These are phyloP conservation scores for Sarcophaga bullata DNA, from an alignment of 1,140 invertebrate genomes.

Conservation along the genomic window DNA sequence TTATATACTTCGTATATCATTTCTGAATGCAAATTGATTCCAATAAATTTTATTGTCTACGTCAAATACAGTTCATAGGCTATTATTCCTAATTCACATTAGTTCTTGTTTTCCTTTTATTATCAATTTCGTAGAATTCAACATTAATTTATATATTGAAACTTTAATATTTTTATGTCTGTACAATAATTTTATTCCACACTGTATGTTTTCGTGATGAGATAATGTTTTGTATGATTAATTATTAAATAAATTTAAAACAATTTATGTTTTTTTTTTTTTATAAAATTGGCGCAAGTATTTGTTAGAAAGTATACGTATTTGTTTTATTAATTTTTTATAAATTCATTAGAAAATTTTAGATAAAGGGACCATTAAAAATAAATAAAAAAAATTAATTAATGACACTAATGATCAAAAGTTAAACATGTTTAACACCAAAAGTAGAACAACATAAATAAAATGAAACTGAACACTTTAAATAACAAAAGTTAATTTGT, in stretches of 20 bases:
- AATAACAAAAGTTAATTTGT: not conserved
- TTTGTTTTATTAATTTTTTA: constrained; percentile 8
- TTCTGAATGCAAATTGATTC: too few relatives aligned
- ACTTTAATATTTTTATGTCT: not conserved
- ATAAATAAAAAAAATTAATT: not conserved
- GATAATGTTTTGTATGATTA: not conserved
- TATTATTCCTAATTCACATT: too few relatives aligned
- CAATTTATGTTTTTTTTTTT: not conserved
- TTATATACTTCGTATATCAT: too few relatives aligned
- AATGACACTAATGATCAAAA: constrained; percentile 17
- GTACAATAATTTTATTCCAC: not conserved
- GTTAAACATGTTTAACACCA: constrained; percentile 20
- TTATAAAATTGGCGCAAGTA: not conserved
- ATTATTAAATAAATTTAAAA: not conserved
- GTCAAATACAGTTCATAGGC: too few relatives aligned
- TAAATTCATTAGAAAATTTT: not conserved
- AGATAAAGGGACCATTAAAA: constrained; percentile 18
- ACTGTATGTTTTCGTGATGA: not conserved
- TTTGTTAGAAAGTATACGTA: not conserved
- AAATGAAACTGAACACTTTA: not conserved
- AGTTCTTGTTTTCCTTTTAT: too few relatives aligned
- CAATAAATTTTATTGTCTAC: too few relatives aligned
- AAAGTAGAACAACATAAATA: not conserved
- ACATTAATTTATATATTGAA: not conserved
- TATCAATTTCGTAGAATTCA: too few relatives aligned